These are phyloP conservation scores for Diphyllodes magnificus DNA, from an alignment of 2,113 vertebrate genomes.

Conservation along the genomic window DNA sequence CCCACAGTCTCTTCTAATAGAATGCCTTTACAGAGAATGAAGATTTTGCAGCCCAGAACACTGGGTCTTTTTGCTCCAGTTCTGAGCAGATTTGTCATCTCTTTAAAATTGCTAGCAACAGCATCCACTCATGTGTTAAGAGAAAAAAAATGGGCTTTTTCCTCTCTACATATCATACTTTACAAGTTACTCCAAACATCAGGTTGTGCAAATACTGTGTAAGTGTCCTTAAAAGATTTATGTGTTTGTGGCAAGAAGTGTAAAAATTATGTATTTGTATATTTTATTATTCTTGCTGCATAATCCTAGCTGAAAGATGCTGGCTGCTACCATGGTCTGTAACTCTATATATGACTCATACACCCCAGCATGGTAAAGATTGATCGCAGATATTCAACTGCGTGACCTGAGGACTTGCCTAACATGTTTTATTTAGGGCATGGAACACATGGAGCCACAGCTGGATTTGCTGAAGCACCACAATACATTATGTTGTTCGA, in stretches of 20 bases:
- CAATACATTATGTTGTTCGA: not conserved
- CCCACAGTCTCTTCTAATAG: not conserved
- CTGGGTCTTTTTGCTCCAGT: not conserved
- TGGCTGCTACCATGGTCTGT: not conserved
- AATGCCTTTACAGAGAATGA: not conserved
- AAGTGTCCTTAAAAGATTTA: not conserved
- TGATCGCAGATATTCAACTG: constrained; percentile 18
- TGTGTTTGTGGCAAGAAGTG: not conserved
- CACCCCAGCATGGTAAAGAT: not conserved
- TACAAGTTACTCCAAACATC: not conserved
- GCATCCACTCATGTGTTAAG: not conserved
- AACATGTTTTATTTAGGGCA: constrained; percentile 34
- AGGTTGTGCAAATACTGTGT: not conserved
- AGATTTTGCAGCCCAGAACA: not conserved
- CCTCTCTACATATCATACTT: not conserved
- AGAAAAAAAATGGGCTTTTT: not conserved
- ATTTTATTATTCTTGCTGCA: constrained; percentile 10
- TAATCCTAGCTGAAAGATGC: constrained; percentile 1
- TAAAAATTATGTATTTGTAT: constrained; percentile 23
- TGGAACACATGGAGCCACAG: constrained; percentile 6
- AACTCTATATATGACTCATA: not conserved
- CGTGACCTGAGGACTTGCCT: not conserved
- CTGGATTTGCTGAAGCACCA: constrained; percentile 5
- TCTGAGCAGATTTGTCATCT: not conserved
- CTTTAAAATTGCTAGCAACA: not conserved